Evolutionary conservation across 2,888 invertebrate species (phyloP), one percentile per base, ranked within the genome.

Genomic region (Aspidapion aeneum): DNA sequence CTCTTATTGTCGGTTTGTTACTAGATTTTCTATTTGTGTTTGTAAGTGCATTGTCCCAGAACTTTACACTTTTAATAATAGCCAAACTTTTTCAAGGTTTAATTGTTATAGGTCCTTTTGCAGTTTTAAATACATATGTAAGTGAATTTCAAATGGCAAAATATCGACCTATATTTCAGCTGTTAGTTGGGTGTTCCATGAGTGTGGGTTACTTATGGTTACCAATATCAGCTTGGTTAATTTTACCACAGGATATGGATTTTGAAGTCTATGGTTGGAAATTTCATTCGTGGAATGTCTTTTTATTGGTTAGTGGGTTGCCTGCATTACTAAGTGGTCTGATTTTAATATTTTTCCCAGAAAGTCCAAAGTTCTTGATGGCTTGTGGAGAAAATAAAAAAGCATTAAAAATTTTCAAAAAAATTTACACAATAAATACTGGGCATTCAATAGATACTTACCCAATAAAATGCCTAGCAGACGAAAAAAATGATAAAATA

Each of bases 281-380:
- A 49, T 76, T 86, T 18, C 84, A 84, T 68, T 81, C 85, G 0
- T 87, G 86, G 86, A 86, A 86, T 71, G 70, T 86, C 51, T 88
- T 85, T 73, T 79, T 88, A 18, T 74, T 86, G 56, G 75, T 85
- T 0, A 81, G 83, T 77, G 81, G 86, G 0, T 64, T 91, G 63
- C 89, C 91, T 7, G 87, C 88, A 21, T 75, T 92, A 0, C 67
- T 89, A 0, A 85, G 90, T 1, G 87, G 87, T 0, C 66, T 87
- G 21, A 80, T 83, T 0, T 79, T 86, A 57, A 77, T 85, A 63
- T 81, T 83, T 64, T 80, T 88, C 59, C 90, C 91, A 0, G 92
- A 92, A 76, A 91, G 90, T 74, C 91, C 92, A 5, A 90, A 90
- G 77, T 91, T 89, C 77, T 81, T 91, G 1, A 87, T 91, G 84